These are phyloP conservation scores for Tachysurus vachellii DNA, from an alignment of 2,113 vertebrate genomes.

Conservation along the genomic window DNA sequence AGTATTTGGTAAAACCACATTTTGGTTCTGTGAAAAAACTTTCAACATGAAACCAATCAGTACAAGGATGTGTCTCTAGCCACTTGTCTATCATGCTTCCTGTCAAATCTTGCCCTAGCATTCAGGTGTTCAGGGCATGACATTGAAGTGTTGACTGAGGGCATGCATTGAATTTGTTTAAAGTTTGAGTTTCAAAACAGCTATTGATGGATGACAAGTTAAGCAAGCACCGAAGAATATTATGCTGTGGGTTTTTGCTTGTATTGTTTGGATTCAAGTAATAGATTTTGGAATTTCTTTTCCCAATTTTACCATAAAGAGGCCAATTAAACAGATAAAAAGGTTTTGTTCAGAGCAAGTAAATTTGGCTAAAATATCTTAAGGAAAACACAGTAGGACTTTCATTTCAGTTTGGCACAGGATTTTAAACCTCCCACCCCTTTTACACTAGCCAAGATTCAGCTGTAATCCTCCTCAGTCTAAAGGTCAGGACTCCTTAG, in stretches of 20 bases:
- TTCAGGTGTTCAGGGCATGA: not conserved
- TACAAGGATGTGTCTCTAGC: not conserved
- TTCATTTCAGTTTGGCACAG: conserved; percentile 12
- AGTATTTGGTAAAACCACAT: not conserved
- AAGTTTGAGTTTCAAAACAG: not conserved
- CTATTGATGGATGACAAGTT: not conserved
- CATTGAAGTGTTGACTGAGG: not conserved
- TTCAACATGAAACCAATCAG: not conserved
- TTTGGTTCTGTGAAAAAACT: not conserved
- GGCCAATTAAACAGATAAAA: not conserved
- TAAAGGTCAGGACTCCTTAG: not conserved
- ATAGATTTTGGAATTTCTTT: not conserved
- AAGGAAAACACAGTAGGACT: not conserved
- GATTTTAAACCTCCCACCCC: not conserved
- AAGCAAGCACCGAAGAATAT: not conserved
- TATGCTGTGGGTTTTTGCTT: not conserved
- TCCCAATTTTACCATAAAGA: not conserved
- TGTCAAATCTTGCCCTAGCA: not conserved
- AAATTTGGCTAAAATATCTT: not conserved
- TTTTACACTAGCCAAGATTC: not conserved
- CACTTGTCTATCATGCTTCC: not conserved
- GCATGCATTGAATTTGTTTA: not conserved
- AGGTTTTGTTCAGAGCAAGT: not conserved
- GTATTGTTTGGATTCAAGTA: not conserved
- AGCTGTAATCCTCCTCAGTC: not conserved